Conservation (phyloP, 30 jellyfish, hydroid and myxozoan species). For the Nemopilema nomurai region DNA sequence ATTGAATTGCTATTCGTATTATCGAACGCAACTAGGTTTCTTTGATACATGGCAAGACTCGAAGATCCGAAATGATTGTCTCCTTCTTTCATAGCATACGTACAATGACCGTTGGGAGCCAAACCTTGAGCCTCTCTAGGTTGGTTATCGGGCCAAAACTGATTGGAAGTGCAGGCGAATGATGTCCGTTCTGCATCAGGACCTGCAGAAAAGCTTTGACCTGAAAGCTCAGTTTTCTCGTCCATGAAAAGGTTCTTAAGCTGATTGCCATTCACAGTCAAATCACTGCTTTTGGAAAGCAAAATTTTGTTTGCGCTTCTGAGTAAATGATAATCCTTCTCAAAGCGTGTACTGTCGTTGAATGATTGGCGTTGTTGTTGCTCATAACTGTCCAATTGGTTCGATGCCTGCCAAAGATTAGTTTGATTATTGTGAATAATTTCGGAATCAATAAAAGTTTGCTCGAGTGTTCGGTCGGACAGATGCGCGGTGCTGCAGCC, state of each 20-base stretch:
- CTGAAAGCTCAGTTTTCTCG: neutral
- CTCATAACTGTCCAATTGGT: neutral
- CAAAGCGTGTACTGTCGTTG: neutral
- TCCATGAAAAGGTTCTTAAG: neutral
- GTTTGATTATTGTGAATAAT: neutral
- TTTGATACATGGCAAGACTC: neutral
- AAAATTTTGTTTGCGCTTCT: neutral
- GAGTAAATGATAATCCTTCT: neutral
- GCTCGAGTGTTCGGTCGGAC: no score
- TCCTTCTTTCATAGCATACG: neutral
- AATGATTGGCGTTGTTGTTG: neutral
- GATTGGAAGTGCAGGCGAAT: neutral
- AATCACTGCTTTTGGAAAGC: neutral
- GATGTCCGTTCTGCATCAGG: neutral
- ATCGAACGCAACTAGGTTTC: neutral
- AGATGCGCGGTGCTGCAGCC: neutral
- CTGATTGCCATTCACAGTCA: neutral
- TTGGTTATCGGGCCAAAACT: neutral
- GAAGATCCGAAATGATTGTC: neutral
- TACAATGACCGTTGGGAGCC: neutral
- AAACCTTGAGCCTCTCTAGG: neutral
- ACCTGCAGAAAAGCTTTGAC: neutral
- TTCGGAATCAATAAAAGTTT: no score
- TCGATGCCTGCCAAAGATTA: neutral
- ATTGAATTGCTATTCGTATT: neutral